Conservation (phyloP, 2,888 invertebrate genomes). For the Tetragnatha montana region DNA sequence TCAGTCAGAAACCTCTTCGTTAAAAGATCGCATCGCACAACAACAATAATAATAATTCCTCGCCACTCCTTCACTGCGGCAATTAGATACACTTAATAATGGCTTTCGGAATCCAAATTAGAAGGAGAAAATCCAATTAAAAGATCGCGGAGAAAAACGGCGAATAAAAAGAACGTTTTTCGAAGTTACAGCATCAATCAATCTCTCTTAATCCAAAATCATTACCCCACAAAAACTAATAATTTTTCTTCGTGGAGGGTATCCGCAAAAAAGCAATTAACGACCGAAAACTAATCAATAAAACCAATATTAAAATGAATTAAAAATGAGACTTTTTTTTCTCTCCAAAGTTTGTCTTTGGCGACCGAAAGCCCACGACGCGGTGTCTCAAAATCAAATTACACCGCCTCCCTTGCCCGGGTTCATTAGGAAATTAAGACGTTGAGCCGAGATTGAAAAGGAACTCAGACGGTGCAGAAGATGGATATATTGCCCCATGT, state of each 20-base stretch:
- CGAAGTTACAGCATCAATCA: background rate
- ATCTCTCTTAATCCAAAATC: background rate
- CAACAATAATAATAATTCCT: background rate
- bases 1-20: background rate
- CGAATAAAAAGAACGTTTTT: background rate
- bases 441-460: background rate
- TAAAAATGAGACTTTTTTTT: conserved; percentile 19
- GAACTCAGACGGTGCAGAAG: background rate
- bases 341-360: background rate
- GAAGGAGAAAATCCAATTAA: background rate
- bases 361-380: background rate
- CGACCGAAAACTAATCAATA: conserved; percentile 35
- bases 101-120: background rate
- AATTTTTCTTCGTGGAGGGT: background rate
- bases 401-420: conserved; percentile 14
- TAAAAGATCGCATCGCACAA: background rate
- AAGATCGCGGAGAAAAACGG: background rate
- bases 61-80: background rate
- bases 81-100: conserved; percentile 1
- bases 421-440: conserved; percentile 41
- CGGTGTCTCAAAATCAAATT: conserved; percentile 27
- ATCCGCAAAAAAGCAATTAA: conserved; percentile 14
- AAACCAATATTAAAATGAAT: conserved; percentile 9
- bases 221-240: background rate
- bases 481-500: background rate